These are phyloP conservation scores for Bibio marci DNA, from an alignment of 2,888 invertebrate genomes.

Conservation along the genomic window DNA sequence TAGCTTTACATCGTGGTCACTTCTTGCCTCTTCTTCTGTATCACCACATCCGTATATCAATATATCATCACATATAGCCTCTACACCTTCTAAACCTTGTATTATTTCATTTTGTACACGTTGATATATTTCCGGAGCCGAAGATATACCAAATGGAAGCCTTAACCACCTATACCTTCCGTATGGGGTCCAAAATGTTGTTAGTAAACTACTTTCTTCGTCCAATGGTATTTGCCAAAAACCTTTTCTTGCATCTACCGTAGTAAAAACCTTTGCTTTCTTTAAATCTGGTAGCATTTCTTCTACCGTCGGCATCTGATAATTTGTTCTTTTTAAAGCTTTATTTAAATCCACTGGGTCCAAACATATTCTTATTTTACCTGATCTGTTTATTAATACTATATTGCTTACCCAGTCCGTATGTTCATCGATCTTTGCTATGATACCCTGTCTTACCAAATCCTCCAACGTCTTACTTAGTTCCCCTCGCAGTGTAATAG, in stretches of 20 bases:
- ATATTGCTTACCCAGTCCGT: constrained; percentile 7
- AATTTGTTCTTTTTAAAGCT: constrained; percentile 10
- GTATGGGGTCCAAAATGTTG: constrained; percentile 13
- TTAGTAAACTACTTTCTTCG: constrained; percentile 18
- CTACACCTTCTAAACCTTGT: no score
- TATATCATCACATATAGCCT: no score
- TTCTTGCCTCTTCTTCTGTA: no score
- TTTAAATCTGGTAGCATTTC: constrained; percentile 10
- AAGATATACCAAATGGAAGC: constrained; percentile 13
- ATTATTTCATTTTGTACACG: no score
- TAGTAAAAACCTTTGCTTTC: constrained; percentile 11
- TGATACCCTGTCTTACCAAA: not conserved
- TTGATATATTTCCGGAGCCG: constrained; percentile 12
- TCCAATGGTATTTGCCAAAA: constrained; percentile 9
- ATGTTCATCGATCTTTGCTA: constrained; percentile 9
- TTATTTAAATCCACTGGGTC: constrained; percentile 14
- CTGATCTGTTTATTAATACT: constrained; percentile 14
- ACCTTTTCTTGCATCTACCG: constrained; percentile 12
- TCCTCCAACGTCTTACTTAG: constrained; percentile 1
- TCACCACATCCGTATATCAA: no score
- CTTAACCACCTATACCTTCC: constrained; percentile 8
- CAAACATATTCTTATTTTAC: constrained; percentile 14
- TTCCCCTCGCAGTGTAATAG: not conserved
- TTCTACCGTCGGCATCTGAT: constrained; percentile 13
- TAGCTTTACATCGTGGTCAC: no score